Conservation (phyloP, 1,140 invertebrate species). For the Alviniconcha marisindica region DNA sequence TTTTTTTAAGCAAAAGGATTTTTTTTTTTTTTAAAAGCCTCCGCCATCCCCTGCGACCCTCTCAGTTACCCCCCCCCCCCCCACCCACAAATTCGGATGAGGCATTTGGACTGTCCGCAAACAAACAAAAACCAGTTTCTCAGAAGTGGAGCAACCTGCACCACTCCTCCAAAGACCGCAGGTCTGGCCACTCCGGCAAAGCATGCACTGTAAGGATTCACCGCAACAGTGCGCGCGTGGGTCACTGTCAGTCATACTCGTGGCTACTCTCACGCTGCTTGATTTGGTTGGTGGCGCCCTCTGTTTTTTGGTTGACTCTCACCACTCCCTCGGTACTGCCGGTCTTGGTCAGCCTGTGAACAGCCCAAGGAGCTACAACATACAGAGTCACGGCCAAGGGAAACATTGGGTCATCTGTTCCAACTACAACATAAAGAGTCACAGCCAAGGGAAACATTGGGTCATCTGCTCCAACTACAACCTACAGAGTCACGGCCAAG, state of each 20-base stretch:
- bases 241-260: constrained; percentile 59
- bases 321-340: constrained; percentile 54
- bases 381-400: too few relatives aligned
- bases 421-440: too few relatives aligned
- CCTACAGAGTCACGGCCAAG: too few relatives aligned
- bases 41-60: too few relatives aligned
- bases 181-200: neutral
- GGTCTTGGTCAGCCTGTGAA: constrained; percentile 61
- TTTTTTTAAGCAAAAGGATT: too few relatives aligned
- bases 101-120: neutral
- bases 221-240: neutral
- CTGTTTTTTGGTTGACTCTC: constrained; percentile 57
- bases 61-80: neutral
- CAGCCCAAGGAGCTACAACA: neutral
- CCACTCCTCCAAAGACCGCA: neutral
- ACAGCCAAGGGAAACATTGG: too few relatives aligned
- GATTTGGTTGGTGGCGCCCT: constrained; percentile 36
- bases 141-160: too few relatives aligned
- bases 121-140: neutral
- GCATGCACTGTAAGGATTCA: too few relatives aligned
- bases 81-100: too few relatives aligned
- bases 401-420: too few relatives aligned
- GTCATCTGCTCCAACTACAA: too few relatives aligned
- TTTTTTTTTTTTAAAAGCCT: too few relatives aligned
- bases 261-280: constrained; percentile 66